Evolutionary conservation across 1,140 invertebrate species (phyloP).

Genomic region (Ceratosolen fusciceps): DNA sequence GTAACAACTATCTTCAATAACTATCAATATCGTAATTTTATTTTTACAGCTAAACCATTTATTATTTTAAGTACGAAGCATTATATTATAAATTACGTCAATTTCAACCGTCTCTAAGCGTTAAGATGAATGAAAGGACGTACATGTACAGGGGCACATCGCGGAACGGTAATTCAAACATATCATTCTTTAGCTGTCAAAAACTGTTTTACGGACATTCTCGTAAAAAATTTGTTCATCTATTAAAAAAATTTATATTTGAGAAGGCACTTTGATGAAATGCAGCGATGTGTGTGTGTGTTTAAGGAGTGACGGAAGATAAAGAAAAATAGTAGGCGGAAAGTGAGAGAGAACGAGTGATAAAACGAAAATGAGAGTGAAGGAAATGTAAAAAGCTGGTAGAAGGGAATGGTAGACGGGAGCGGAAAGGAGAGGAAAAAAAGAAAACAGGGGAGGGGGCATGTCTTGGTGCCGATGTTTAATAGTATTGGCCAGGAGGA

Average conservation of each 20-base stretch:
- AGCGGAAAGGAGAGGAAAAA: background rate
- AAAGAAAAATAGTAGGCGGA: background rate
- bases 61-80: background rate
- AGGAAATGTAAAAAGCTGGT: background rate
- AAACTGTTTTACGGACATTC: background rate
- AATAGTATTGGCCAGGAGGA: slow-evolving; percentile 38
- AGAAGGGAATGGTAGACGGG: background rate
- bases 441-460: background rate
- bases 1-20: background rate
- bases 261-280: background rate
- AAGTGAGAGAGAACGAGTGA: background rate
- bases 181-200: slow-evolving; percentile 6
- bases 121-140: background rate
- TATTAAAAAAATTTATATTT: background rate
- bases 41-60: background rate
- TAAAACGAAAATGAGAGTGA: background rate
- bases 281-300: background rate
- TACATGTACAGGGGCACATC: background rate
- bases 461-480: slow-evolving; percentile 38
- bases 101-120: background rate
- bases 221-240: background rate
- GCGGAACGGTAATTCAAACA: background rate
- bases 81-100: background rate
- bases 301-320: no score
- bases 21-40: background rate